Evolutionary conservation across 2,797 vertebrate genomes (phyloP), one percentile per base, ranked within the genome.

Genomic region (Acrocephalus scirpaceus): DNA sequence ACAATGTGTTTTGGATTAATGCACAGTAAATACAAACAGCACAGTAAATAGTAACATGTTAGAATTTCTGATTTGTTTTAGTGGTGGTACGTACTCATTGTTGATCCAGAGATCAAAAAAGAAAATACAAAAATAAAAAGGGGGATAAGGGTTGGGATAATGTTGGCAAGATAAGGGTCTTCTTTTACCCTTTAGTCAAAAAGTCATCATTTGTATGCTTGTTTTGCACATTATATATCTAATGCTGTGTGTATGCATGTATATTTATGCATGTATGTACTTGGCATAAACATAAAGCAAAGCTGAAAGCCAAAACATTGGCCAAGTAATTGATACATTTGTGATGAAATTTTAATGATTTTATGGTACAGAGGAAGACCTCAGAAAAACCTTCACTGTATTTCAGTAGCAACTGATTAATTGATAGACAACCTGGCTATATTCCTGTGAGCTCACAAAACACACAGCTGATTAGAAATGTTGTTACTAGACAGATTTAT

Each of bases 361-460:
- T 42, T 61, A 5, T 47, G 27, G 29, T 56, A 48, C 22, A 51
- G 66, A 77, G n/a, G 17, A 29, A 78, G 65, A 64, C 61, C 44
- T 88, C 0, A 0, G 51, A 60, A 89, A 90, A 91, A 58, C 21
- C 5, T 69, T 90, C 12, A 3, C 19, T 77, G 9, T 61, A 26
- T 90, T 91, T 86, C 44, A 50, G 16, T 7, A 15, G n/a, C 62
- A 86, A 23, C 30, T 82, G 36, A 47, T 89, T 83, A 47, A 48
- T 25, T 84, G 40, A 34, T 70, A 79, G 29, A 53, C 62, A 85
- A 58, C 8, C 16, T 81, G 23, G 5, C 29, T 90, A 7, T 50
- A 57, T 70, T 94, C 51, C 32, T 77, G 11, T 74, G 27, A 81
- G 29, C 48, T 90, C 36, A 29, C 84, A 60, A 94, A 92, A 70